Evolutionary conservation across 2,797 vertebrate species (phyloP), one percentile per base, ranked within the genome.

Genomic region (Ptychobarbus kaznakovi): DNA sequence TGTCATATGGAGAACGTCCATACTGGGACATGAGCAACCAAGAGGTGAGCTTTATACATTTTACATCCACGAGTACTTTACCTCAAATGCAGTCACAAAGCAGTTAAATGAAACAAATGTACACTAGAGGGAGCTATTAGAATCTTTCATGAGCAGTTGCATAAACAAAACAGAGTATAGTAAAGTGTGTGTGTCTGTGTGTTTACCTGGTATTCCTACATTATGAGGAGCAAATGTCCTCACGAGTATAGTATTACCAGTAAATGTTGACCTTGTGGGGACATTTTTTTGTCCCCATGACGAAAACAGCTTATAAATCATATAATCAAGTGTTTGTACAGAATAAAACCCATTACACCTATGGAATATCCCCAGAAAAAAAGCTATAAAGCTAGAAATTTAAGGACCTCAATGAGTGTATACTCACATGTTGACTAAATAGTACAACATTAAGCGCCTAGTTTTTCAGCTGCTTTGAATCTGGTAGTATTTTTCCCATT

Each of bases 1-100:
- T 96, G 95, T 96, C 95, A 42, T 96, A 95, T 20, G 95, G 95
- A 78, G 95, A 96, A 89, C 93, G 95, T 22, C 95, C 96, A 0
- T 96, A 96, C 90, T 96, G 95, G 96, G 96, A 96, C 91, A 96
- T 96, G 96, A 95, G 94, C 90, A 96, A 96, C 90, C 96, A 96
- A 88, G 96, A 96, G 88, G 96, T 96, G 83, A 92, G 92, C 51
- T 8, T 25, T 40, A 35, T 20, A 65, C 6, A 73, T 38, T 63
- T 65, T 6, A 18, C 32, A 51, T 63, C 6, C 38, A 40, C 6
- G 6, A 40, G 38, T 40, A 6, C 38, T 40, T 7, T 40, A 40
- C 38, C 38, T 40, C 28, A 8, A 18, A 61, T 22, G 38, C 12
- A 25, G 46, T 66, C 22, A 73, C 22, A 82, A 58, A 42, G n/a